These are phyloP conservation scores for Cyrtodaria siliqua DNA, from an alignment of 2,888 invertebrate species.

Conservation along the genomic window DNA sequence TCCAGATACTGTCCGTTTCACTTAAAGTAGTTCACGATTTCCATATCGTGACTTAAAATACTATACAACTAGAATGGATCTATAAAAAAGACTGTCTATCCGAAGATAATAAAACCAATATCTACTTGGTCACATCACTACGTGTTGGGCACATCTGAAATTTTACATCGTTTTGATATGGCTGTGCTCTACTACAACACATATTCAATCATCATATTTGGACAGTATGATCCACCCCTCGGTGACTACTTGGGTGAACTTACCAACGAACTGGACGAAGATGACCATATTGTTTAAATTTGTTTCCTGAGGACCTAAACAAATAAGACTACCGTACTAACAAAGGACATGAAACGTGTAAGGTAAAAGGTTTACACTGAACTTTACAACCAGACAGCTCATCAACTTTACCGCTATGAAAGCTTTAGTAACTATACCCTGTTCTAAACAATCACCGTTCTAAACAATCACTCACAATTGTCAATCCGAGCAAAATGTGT, in stretches of 20 bases:
- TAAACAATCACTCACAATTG: too few species aligned
- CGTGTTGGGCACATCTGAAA: constrained; percentile 42
- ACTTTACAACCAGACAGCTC: constrained; percentile 1
- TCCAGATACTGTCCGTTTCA: constrained; percentile 7
- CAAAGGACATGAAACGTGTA: constrained; percentile 8
- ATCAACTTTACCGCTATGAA: too few species aligned
- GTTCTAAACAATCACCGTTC: too few species aligned
- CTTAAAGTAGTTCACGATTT: constrained; percentile 13
- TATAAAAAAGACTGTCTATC: constrained; percentile 26
- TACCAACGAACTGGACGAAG: constrained; percentile 3
- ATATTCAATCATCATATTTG: constrained; percentile 78
- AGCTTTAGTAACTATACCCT: too few species aligned
- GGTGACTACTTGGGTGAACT: constrained; percentile 42
- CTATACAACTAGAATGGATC: constrained; percentile 20
- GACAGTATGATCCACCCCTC: constrained; percentile 17
- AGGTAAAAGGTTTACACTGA: too few species aligned
- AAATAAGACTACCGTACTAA: constrained; percentile 25
- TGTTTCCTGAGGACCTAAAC: constrained; percentile 28
- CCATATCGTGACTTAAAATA: constrained; percentile 15
- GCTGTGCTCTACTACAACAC: constrained; percentile 75
- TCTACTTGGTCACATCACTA: too few species aligned
- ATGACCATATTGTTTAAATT: constrained; percentile 14
- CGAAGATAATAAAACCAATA: too few species aligned
- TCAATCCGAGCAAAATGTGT: too few species aligned
- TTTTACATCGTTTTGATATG: constrained; percentile 35